Evolutionary conservation across 37 sponge, comb jelly and placozoan genomes (phyloP).

Genomic region (Theonella swinhoei): DNA sequence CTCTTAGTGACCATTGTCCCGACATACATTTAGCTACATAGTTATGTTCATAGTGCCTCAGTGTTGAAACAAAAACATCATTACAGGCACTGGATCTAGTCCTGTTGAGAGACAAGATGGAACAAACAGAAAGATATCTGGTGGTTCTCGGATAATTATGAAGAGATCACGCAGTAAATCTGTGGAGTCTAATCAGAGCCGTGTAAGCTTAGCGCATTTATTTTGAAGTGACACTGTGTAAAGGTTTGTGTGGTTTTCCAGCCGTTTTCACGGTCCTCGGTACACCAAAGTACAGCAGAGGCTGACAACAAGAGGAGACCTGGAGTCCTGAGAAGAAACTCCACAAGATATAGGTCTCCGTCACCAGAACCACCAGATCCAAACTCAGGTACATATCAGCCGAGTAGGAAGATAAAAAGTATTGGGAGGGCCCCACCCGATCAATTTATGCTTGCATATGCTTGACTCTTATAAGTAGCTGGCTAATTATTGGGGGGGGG

Average conservation of each 20-base stretch:
- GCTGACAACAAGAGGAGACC: conserved; percentile 81
- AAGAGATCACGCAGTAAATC: neutral
- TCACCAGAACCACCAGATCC: conserved; percentile 78
- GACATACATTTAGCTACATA: too few species aligned
- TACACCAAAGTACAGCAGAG: conserved; percentile 62
- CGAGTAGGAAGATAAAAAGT: too few species aligned
- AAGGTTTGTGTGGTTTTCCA: neutral
- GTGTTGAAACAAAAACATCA: too few species aligned
- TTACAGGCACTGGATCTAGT: neutral
- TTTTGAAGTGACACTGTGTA: neutral
- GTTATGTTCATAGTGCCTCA: too few species aligned
- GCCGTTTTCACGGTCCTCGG: neutral
- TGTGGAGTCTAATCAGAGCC: neutral
- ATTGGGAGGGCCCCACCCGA: too few species aligned
- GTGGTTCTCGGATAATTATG: neutral
- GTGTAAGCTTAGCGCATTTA: neutral
- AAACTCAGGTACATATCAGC: conserved; percentile 67
- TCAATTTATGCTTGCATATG: too few species aligned
- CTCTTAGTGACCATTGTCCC: too few species aligned
- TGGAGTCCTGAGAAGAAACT: conserved; percentile 57
- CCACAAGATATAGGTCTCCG: conserved; percentile 58
- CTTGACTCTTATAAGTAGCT: too few species aligned
- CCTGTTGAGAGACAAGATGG: neutral
- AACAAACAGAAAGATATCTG: neutral
- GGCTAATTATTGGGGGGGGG: too few species aligned